Conservation (phyloP, 2,113 vertebrate species). For the Bujurquina vittata region DNA sequence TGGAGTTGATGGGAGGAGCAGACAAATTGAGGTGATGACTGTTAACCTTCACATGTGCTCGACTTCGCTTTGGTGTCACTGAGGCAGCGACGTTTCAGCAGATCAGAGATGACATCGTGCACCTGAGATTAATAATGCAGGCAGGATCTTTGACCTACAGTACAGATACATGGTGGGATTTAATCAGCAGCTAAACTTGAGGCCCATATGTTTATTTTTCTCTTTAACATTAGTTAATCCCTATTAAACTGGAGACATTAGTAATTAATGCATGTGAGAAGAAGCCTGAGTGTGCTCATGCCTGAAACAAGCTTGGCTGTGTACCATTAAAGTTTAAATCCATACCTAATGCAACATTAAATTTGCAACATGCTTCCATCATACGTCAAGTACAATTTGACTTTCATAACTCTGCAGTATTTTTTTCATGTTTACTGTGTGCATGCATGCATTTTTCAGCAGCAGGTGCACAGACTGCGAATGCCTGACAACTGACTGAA, state of each 20-base stretch:
- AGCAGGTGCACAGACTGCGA: no score
- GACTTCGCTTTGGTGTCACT: constrained; percentile 37
- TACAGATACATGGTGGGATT: background rate
- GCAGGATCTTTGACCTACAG: constrained; percentile 6
- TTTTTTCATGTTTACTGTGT: background rate
- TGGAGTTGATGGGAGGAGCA: constrained; percentile 40
- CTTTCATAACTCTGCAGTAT: background rate
- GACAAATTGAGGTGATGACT: constrained; percentile 64
- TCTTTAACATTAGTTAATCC: constrained; percentile 4
- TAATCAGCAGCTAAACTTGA: constrained; percentile 1
- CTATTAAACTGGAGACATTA: background rate
- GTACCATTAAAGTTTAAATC: background rate
- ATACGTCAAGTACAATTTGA: background rate
- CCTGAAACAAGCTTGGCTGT: background rate
- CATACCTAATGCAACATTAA: background rate
- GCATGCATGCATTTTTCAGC: background rate
- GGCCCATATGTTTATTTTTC: background rate
- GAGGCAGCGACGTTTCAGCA: background rate
- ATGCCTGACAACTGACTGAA: background rate
- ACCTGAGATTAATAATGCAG: constrained; percentile 43
- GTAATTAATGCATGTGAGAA: background rate
- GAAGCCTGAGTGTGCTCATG: background rate
- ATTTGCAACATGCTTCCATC: background rate
- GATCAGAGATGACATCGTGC: constrained; percentile 40
- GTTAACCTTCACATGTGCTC: constrained; percentile 62